phyloP scores from a whole-genome alignment of 2,888 invertebrate genomes.

The Nephrocerus scutellatus region DNA sequence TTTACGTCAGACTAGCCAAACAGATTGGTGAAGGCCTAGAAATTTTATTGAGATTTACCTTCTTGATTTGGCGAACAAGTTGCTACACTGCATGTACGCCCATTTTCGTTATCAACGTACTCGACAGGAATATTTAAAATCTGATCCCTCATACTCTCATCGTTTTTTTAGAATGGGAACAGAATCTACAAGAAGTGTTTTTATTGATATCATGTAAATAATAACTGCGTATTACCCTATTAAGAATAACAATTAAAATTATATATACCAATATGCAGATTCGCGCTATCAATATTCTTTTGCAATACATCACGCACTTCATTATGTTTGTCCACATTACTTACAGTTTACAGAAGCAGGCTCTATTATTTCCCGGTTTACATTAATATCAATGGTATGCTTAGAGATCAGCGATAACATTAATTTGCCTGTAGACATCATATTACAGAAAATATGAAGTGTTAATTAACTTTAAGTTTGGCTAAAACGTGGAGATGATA shows the following conservation, averaged over 20 bases:
- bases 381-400: constrained; percentile 4
- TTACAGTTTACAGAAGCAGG: not conserved
- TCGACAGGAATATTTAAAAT: constrained; percentile 2
- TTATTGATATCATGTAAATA: constrained; percentile 5
- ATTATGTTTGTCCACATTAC: too few relatives aligned
- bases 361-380: constrained; percentile 4
- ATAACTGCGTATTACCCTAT: constrained; percentile 6
- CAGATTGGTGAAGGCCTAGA: too few relatives aligned
- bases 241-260: constrained; percentile 1
- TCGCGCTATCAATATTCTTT: constrained; percentile 3
- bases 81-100: constrained; percentile 5
- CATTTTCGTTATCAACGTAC: constrained; percentile 4
- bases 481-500: constrained; percentile 3
- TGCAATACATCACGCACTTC: too few relatives aligned
- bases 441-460: constrained; percentile 1
- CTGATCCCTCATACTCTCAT: constrained; percentile 7
- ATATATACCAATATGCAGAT: constrained; percentile 6
- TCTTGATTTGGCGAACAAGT: constrained; percentile 3
- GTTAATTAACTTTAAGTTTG: too few relatives aligned
- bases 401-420: constrained; percentile 5
- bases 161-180: constrained; percentile 5
- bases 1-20: constrained; percentile 2
- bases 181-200: constrained; percentile 5
- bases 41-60: not conserved
- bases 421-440: constrained; percentile 8